Evolutionary conservation across 2,888 invertebrate species (phyloP), one percentile per base, ranked within the genome.

Genomic region (Nemoura dubitans): DNA sequence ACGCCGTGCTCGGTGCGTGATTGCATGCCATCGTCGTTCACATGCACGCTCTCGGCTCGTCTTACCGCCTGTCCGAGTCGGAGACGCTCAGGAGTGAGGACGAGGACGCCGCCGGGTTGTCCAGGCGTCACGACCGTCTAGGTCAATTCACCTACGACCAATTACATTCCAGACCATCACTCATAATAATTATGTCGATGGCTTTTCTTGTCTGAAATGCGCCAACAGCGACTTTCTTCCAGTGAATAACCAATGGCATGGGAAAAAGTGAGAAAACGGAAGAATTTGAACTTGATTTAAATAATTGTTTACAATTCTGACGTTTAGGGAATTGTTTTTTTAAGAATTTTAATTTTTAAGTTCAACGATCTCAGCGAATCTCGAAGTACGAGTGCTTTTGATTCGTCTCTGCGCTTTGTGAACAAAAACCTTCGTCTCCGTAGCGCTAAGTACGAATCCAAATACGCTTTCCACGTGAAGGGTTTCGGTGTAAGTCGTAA

Each of bases 361-460:
- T 59, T 59, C 59, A 59, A 59, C 14, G 59, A 59, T 59, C 59
- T 59, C 16, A 59, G 14, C 10, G 2, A 59, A 59, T 59, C 59
- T 59, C 21, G 59, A 59, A 59, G 14, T 59, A 21, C 59, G 59
- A 10, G 36, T 6, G 36, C 10, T 10, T n/a, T n/a, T n/a, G n/a
- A n/a, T n/a, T n/a, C n/a, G 36, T 36, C 21, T 78, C 10, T 78
- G 26, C 27, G 7, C 28, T 6, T 3, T 28, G 78, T 78, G 78
- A 78, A 78, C 78, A 78, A 27, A 76, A 78, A 78, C n/a, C 27
- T 1, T 78, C 0, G 28, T 14, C 14, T 6, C 21, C 26, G 0
- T 59, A n/a, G n/a, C n/a, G 59, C 59, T 78, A 78, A 78, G 78
- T 78, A 26, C 28, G 78, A 78, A 26, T 78, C 78, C 78, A 78